These are phyloP conservation scores for Heliothis virescens DNA, from an alignment of 1,140 invertebrate genomes.

Conservation along the genomic window DNA sequence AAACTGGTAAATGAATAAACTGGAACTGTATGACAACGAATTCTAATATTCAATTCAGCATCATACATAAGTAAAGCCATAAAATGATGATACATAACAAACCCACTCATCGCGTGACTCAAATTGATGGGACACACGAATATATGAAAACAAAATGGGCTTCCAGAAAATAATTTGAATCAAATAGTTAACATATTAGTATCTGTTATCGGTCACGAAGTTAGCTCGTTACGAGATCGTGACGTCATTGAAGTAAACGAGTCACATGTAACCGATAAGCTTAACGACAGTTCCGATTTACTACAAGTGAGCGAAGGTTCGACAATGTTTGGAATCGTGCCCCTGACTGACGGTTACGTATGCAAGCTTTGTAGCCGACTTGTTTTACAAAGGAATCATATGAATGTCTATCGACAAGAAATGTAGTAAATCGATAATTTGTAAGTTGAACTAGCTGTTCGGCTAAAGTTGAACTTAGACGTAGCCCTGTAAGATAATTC, in stretches of 20 bases:
- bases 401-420: neutral
- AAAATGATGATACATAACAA: neutral
- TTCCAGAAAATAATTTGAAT: slow-evolving; percentile 36
- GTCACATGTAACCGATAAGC: slow-evolving; percentile 62
- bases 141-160: slow-evolving; percentile 4
- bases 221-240: slow-evolving; percentile 49
- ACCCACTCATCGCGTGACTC: slow-evolving; percentile 41
- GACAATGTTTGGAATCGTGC: slow-evolving; percentile 57
- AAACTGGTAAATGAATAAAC: no score
- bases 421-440: no score
- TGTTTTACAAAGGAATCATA: slow-evolving; percentile 13
- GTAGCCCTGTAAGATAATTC: no score
- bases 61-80: slow-evolving; percentile 26
- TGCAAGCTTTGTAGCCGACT: slow-evolving; percentile 16
- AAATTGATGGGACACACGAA: slow-evolving; percentile 8
- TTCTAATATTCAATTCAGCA: slow-evolving; percentile 8
- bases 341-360: slow-evolving; percentile 32
- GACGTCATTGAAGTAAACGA: slow-evolving; percentile 58
- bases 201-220: slow-evolving; percentile 48
- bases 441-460: no score
- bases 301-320: slow-evolving; percentile 50
- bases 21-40: no score
- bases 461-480: no score
- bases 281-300: slow-evolving; percentile 67
- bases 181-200: slow-evolving; percentile 47